Base-by-base conservation (phyloP, 2,888 invertebrate species). In the Crioceris asparagi region DNA sequence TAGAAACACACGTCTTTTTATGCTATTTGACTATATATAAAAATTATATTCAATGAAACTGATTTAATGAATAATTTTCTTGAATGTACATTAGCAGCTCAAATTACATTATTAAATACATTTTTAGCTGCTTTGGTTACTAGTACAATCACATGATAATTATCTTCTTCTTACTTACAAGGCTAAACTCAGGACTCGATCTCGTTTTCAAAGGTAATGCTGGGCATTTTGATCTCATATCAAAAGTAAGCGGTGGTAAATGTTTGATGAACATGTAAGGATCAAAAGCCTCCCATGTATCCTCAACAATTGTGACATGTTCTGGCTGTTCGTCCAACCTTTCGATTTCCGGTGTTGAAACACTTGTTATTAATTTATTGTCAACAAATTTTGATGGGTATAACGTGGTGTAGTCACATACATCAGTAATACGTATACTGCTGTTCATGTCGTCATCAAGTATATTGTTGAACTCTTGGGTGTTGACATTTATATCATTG, bases 221-320 rank as follows among this genome's bases (percentile, higher is more conserved):
- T 2, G 87, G 86, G 53, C 79, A 69, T 49, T 77, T 68, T 2
- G 77, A 72, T 48, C 77, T 65, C 76, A 85, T 79, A 48, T 84
- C 84, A 30, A 79, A 73, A 1, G 83, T 82, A 17, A 85, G 63
- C 7, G 86, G 86, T 18, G 86, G 86, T 51, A 94, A 73, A 67
- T 86, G 88, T 61, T 91, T 88, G 45, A 94, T 92, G 62, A 94
- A 92, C 39, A 84, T 70, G 52, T 90, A 87, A 0, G 90, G 90
- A 63, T 92, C 90, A 56, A 90, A 90, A 0, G 83, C 75, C 48
- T 88, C 86, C 68, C 79, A 80, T 41, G 77, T 75, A 42, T 77
- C 77, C 40, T 64, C 64, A 14, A 63, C 62, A 11, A 63, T 62
- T 47, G 64, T 62, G 11, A 61, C 61, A 40, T 64, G 64, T 37